Base-by-base conservation (phyloP, 1,140 invertebrate genomes). In the Brachystomella parvula region DNA sequence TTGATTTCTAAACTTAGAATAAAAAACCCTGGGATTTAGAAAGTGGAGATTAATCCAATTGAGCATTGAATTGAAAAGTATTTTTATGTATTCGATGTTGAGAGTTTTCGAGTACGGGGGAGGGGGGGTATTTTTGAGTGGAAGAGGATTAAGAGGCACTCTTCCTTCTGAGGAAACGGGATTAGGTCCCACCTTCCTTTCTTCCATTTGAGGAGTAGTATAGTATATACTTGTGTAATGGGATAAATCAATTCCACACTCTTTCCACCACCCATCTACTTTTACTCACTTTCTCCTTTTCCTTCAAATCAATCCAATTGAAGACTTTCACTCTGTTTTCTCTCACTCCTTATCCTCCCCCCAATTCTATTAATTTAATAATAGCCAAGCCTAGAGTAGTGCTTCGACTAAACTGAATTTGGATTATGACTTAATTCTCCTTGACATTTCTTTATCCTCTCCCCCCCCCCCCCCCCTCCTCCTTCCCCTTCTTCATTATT, bases 151-250 rank as follows among this genome's bases (percentile, higher is more conserved):
- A 53, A 53, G 49, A 24, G 21, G 6, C 21, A 12, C 21, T 53
- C 49, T 53, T 12, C 39, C 39, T 53, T n/a, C n/a, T n/a, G n/a
- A 19, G 49, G 49, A 53, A 53, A 53, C 79, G 77, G 75, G 49
- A 53, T 53, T 53, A 53, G 49, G 24, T 72, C 72, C 70, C 75
- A 73, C 76, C 76, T 75, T 75, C 76, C 75, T 71, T 73, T 78
- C 78, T 78, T 77, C 78, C 76, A 76, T 77, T 79, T 79, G 78
- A n/a, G n/a, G n/a, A n/a, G n/a, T n/a, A n/a, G n/a, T n/a, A n/a
- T n/a, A n/a, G n/a, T n/a, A n/a, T n/a, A n/a, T n/a, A n/a, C n/a
- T n/a, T n/a, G 49, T 17, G 12, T 53, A 53, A 53, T 53, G 49
- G 49, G 49, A 53, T 53, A 49, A 49, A n/a, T 29, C 21, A 12